These are phyloP conservation scores for Sipha maydis DNA, from an alignment of 2,888 invertebrate species.

Conservation along the genomic window DNA sequence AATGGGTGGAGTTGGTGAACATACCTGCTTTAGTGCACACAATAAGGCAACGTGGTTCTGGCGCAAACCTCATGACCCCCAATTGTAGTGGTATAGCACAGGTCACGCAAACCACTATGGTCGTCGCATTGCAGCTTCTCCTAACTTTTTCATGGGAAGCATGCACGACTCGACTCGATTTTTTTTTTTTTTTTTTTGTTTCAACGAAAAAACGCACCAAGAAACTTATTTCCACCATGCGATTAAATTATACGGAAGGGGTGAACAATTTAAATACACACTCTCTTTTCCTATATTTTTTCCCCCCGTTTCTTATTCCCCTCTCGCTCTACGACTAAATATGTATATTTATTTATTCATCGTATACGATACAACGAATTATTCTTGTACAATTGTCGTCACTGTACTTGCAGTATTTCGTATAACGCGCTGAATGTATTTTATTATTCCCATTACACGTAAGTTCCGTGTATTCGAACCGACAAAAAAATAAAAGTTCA, in stretches of 20 bases:
- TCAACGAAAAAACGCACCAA: constrained; percentile 8
- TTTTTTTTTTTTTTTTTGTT: not conserved
- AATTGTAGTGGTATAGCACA: not conserved
- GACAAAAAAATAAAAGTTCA: constrained; percentile 16
- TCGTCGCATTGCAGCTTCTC: constrained; percentile 60
- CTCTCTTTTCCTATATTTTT: not conserved
- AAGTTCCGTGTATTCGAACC: not conserved
- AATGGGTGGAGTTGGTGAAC: not conserved
- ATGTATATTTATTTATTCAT: not conserved
- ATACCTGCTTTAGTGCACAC: constrained; percentile 17
- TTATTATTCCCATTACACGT: not conserved
- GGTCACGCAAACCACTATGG: constrained; percentile 49
- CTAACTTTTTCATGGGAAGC: constrained; percentile 27
- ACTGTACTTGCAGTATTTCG: too few species aligned
- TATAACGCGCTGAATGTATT: constrained; percentile 3
- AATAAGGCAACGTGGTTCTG: constrained; percentile 4
- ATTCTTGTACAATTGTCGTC: not conserved
- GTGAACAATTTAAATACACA: constrained; percentile 26
- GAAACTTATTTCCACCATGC: constrained; percentile 36
- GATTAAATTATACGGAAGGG: constrained; percentile 34
- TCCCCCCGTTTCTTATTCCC: not conserved
- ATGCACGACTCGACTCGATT: constrained; percentile 31
- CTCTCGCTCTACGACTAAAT: not conserved
- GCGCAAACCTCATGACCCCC: constrained; percentile 27
- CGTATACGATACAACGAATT: not conserved